Base-by-base conservation (phyloP, 2,797 vertebrate genomes). In the Acropternis orthonyx region DNA sequence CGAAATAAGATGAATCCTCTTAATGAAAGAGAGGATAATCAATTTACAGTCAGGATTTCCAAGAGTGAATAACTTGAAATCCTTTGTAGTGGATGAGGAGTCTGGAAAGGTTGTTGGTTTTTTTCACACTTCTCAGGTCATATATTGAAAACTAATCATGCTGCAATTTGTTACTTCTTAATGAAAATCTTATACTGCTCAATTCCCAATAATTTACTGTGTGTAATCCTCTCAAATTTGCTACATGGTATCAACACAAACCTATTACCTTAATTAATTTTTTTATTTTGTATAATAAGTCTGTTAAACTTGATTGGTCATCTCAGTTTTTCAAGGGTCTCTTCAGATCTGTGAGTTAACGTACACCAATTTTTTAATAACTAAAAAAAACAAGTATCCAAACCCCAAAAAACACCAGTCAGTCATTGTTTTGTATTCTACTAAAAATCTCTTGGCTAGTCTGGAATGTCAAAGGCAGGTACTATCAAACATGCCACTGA, bases 221-320 rank as follows among this genome's bases (percentile, higher is more conserved):
- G 4, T 28, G 7, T 78, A 55, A 6, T 65, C 13, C 20, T 76
- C 12, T 48, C 34, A 56, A 39, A 46, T 8, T 32, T 52, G 14
- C 2, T 36, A 2, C 2, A 0, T 34, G 23, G 32, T 43, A 46
- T 18, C 36, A 52, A n/a, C 11, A 26, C 0, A 0, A 54, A 4
- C 14, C 18, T 62, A 23, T 27, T 24, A 18, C 5, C 3, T 27
- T 65, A 4, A 22, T 28, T 27, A 59, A 22, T 7, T 58, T 51
- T 52, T 49, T 79, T 39, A 36, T 12, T 4, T 63, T 1, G 0
- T 34, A 8, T 24, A 32, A 23, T 28, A 1, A 16, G 52, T 72
- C 10, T 34, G 9, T 30, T 62, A 32, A 59, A 59, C 0, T 4
- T 54, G 28, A 63, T 87, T 92, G 52, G 4, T 43, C 12, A n/a